Conservation (phyloP, 92 coral and sea anemone species). For the Actinostola sp. region DNA sequence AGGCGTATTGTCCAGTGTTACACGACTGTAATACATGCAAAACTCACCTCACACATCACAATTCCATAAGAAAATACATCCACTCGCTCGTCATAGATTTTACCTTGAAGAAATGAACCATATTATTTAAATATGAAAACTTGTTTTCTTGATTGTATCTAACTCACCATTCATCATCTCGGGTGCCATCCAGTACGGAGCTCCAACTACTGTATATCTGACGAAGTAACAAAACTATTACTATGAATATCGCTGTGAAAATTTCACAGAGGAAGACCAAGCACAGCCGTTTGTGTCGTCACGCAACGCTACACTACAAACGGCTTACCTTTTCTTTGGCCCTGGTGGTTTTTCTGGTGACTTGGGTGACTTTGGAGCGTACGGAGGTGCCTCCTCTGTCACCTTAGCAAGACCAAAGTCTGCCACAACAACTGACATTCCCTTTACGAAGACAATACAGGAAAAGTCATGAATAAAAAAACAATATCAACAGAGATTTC, state of each 20-base stretch:
- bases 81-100: constrained; percentile 81
- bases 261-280: neutral
- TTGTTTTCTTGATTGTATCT: neutral
- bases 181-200: constrained; percentile 99
- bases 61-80: constrained; percentile 95
- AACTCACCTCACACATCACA: constrained; percentile 88
- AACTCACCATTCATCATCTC: constrained; percentile 87
- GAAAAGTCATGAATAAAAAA: neutral
- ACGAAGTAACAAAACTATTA: no score
- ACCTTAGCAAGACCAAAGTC: constrained; percentile 95
- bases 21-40: neutral
- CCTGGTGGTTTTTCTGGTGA: constrained; percentile 83
- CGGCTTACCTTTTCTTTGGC: constrained; percentile 89
- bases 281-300: no score
- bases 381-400: constrained; percentile 41
- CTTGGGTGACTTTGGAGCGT: constrained; percentile 10
- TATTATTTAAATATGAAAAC: neutral
- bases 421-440: constrained; percentile 93
- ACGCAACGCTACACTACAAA: no score
- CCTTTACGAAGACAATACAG: constrained; percentile 47
- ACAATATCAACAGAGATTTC: no score
- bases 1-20: neutral
- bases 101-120: neutral
- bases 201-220: constrained; percentile 95
- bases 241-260: neutral